Conservation (phyloP, 1,140 invertebrate genomes). For the Portunus trituberculatus region DNA sequence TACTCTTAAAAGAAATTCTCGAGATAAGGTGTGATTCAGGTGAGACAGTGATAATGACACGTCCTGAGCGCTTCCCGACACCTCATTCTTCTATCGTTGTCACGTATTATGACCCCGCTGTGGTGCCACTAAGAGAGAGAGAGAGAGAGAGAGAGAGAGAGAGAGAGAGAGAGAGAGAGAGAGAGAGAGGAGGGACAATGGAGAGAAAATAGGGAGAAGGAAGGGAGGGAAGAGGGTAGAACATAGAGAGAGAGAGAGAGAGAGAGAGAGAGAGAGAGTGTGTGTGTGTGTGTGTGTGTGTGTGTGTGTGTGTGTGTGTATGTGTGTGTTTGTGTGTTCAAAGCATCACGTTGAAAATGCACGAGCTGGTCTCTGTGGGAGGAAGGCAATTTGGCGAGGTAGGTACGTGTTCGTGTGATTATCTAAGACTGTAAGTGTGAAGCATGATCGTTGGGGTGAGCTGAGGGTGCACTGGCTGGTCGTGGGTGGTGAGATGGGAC, state of each 20-base stretch:
- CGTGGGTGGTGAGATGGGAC: too few relatives aligned
- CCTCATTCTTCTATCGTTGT: background rate
- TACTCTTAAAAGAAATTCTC: conserved; percentile 36
- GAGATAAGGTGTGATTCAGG: conserved; percentile 55
- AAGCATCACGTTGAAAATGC: too few relatives aligned
- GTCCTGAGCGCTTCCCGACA: conserved; percentile 36
- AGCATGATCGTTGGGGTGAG: too few relatives aligned
- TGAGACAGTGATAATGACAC: conserved; percentile 46
- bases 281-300: background rate
- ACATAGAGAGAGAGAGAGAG: background rate
- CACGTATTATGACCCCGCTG: background rate
- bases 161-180: background rate
- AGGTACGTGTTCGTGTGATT: too few relatives aligned
- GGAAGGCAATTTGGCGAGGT: too few relatives aligned
- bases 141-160: conserved; percentile 23
- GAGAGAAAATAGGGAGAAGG: background rate
- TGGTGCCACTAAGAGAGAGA: background rate
- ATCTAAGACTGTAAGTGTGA: too few relatives aligned
- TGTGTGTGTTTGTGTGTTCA: too few relatives aligned
- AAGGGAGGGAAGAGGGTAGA: background rate
- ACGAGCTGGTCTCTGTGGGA: too few relatives aligned
- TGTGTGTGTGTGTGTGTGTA: background rate
- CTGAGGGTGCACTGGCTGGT: too few relatives aligned
- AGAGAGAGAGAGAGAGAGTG: background rate
- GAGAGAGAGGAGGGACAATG: background rate